Evolutionary conservation across 2,113 vertebrate species (phyloP).

Genomic region (Ginglymostoma cirratum): DNA sequence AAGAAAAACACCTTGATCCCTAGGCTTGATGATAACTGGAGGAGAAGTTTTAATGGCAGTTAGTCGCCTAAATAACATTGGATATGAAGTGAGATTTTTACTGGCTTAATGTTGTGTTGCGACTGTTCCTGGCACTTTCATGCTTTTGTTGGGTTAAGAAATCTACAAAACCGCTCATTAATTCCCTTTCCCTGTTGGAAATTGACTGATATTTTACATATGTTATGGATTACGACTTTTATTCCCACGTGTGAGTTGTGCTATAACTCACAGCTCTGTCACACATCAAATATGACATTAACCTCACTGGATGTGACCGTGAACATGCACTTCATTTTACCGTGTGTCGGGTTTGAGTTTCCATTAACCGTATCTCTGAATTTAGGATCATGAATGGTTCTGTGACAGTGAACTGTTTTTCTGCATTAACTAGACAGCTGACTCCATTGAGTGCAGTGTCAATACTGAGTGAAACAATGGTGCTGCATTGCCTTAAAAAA

Average conservation of each 20-base stretch:
- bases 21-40: neutral
- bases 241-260: neutral
- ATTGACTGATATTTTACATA: neutral
- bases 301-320: neutral
- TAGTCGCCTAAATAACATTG: neutral
- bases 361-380: neutral
- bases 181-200: neutral
- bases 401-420: neutral
- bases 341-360: neutral
- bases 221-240: neutral
- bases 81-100: neutral
- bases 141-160: neutral
- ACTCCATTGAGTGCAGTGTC: neutral
- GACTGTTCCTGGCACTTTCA: neutral
- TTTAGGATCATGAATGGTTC: neutral
- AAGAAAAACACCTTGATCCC: neutral
- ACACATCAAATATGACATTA: neutral
- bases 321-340: neutral
- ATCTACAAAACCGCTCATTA: neutral
- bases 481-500: neutral
- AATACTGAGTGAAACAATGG: neutral
- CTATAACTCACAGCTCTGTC: neutral
- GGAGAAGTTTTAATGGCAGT: neutral
- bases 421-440: conserved; percentile 26
- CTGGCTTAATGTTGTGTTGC: neutral